Conservation (phyloP, 2,888 invertebrate species). For the Drosophila stalkeri region DNA sequence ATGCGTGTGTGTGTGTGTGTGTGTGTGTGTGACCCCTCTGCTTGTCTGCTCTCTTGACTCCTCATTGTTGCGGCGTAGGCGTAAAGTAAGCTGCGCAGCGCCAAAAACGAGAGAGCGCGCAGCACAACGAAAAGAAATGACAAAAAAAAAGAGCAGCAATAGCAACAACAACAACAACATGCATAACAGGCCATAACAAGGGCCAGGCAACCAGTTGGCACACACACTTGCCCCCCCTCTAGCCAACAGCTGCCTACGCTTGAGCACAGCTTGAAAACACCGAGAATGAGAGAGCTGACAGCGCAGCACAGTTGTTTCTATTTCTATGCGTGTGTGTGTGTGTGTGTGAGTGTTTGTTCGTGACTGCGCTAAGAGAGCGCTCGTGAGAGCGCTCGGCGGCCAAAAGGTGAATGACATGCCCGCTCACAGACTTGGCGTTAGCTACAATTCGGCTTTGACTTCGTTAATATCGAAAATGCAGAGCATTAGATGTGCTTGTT, state of each 20-base stretch:
- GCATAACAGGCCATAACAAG: slow-evolving; percentile 48
- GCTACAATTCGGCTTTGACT: slow-evolving; percentile 54
- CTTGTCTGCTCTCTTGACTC: slow-evolving; percentile 21
- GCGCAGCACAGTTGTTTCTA: slow-evolving; percentile 40
- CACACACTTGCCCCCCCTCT: neutral
- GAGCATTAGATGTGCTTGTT: slow-evolving; percentile 49
- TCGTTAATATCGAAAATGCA: slow-evolving; percentile 63
- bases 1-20: slow-evolving; percentile 31
- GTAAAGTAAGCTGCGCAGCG: slow-evolving; percentile 66
- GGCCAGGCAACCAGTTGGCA: slow-evolving; percentile 34
- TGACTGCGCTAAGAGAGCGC: slow-evolving; percentile 19
- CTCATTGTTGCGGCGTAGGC: slow-evolving; percentile 56
- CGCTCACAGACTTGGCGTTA: slow-evolving; percentile 45
- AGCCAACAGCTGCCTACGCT: neutral
- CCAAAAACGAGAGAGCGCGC: slow-evolving; percentile 22
- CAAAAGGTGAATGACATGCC: slow-evolving; percentile 76
- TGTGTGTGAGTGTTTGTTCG: slow-evolving; percentile 11
- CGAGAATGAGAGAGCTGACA: slow-evolving; percentile 25
- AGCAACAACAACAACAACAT: slow-evolving; percentile 34
- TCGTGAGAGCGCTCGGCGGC: slow-evolving; percentile 40
- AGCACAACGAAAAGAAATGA: slow-evolving; percentile 12
- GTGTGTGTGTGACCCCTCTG: slow-evolving; percentile 27
- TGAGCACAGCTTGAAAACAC: slow-evolving; percentile 36
- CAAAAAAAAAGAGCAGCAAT: neutral
- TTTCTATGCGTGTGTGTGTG: slow-evolving; percentile 10